These are phyloP conservation scores for Amphimedon queenslandica DNA, from an alignment of 37 sponge, comb jelly and placozoan genomes.

Conservation along the genomic window DNA sequence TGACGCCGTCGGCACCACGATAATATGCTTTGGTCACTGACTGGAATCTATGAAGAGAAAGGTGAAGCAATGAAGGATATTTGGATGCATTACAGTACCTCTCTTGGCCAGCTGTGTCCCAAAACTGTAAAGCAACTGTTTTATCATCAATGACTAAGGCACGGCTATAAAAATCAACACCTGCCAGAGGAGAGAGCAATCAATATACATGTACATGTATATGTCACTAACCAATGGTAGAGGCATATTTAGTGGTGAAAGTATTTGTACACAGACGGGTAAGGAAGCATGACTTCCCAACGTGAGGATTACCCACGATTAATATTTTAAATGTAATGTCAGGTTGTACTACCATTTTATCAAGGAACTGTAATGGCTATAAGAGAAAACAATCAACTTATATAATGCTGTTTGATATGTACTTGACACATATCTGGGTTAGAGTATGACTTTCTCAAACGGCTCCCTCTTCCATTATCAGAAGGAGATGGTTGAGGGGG, in stretches of 20 bases:
- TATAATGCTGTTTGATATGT: too few species aligned
- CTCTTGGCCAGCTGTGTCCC: too few species aligned
- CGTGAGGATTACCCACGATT: constrained; percentile 66
- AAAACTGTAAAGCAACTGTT: too few species aligned
- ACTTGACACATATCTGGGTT: too few species aligned
- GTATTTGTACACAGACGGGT: constrained; percentile 62
- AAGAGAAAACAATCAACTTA: neutral
- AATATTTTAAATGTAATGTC: constrained; percentile 62
- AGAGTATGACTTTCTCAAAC: too few species aligned
- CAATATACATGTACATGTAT: too few species aligned
- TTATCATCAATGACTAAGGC: constrained; percentile 36
- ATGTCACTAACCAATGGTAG: constrained; percentile 76
- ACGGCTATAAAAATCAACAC: constrained; percentile 53
- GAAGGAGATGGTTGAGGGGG: too few species aligned
- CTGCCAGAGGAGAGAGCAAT: constrained; percentile 16
- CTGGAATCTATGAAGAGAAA: constrained; percentile 77
- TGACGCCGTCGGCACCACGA: constrained; percentile 65
- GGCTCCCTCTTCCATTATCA: too few species aligned
- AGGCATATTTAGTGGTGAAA: constrained; percentile 53
- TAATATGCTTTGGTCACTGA: constrained; percentile 72
- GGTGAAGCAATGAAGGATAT: too few species aligned
- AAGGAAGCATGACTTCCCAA: constrained; percentile 77
- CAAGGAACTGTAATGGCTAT: constrained; percentile 39
- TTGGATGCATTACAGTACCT: too few species aligned
- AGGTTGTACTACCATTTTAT: constrained; percentile 29